These are phyloP conservation scores for Taeniopygia guttata DNA, from an alignment of 2,797 vertebrate species.

Conservation along the genomic window DNA sequence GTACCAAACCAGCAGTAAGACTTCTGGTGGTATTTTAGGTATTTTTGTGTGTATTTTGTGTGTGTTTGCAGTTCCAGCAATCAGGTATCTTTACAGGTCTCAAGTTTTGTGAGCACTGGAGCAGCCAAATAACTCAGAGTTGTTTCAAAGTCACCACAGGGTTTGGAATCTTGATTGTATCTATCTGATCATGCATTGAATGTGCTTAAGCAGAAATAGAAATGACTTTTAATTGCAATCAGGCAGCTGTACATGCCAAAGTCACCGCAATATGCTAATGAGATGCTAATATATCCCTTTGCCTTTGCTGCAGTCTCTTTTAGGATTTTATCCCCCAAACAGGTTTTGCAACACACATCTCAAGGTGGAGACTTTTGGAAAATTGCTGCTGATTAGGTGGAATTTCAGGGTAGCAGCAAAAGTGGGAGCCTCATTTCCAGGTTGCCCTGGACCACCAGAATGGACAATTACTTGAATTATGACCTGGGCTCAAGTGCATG, in stretches of 20 bases:
- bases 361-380: background rate
- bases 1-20: background rate
- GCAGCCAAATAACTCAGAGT: background rate
- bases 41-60: background rate
- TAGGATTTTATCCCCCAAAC: background rate
- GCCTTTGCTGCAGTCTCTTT: background rate
- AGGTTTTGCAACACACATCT: background rate
- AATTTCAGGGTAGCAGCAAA: background rate
- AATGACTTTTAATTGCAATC: slow-evolving; percentile 53
- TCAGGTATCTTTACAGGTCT: background rate
- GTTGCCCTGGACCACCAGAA: background rate
- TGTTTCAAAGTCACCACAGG: slow-evolving; percentile 25
- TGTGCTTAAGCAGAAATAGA: background rate
- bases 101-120: background rate
- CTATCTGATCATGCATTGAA: background rate
- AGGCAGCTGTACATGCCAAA: background rate
- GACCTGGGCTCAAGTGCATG: background rate
- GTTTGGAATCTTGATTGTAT: background rate
- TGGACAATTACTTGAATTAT: rapidly evolving
- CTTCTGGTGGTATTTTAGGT: background rate
- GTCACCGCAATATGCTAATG: slow-evolving; percentile 6
- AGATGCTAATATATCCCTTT: slow-evolving; percentile 2
- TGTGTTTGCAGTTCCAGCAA: background rate
- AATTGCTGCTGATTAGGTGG: background rate
- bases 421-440: background rate